Percentiles rank a stretch among this genome's conserved stretches.
These are phyloP conservation scores for Athalia rosae DNA, from an alignment of 2,888 invertebrate genomes.

Conservation along the genomic window DNA sequence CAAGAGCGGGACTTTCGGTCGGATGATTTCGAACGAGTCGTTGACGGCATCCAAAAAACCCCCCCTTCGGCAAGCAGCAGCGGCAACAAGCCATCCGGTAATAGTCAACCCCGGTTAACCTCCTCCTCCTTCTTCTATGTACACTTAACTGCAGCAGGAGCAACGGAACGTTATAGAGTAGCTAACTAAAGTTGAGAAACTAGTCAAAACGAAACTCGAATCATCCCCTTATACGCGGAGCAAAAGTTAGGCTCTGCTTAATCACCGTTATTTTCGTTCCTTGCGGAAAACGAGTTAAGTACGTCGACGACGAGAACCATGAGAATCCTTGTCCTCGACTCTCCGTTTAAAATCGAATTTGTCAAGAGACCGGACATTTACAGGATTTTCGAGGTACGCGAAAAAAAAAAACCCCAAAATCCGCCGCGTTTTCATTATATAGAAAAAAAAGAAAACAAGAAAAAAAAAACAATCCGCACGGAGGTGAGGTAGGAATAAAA, in stretches of 20 bases:
- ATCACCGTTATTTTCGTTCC: background rate
- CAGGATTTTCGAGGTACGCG: too few relatives aligned
- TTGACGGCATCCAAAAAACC: slow-evolving; percentile 52
- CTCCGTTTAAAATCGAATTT: background rate
- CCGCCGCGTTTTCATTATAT: too few relatives aligned
- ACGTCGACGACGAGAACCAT: too few relatives aligned
- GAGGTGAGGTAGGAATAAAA: too few relatives aligned
- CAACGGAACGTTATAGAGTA: slow-evolving; percentile 36
- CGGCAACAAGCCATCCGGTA: too few relatives aligned
- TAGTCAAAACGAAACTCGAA: background rate
- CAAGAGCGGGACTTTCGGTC: slow-evolving; percentile 66
- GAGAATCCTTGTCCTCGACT: slow-evolving; percentile 32
- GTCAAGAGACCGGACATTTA: too few relatives aligned
- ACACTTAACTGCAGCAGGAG: slow-evolving; percentile 52
- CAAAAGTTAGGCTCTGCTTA: background rate
- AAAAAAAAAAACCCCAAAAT: too few relatives aligned
- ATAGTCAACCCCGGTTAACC: slow-evolving; percentile 30
- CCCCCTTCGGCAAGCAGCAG: background rate
- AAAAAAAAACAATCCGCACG: too few relatives aligned
- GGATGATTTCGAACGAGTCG: slow-evolving; percentile 65
- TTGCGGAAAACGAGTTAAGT: slow-evolving; percentile 5
- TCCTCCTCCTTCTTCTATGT: too few relatives aligned
- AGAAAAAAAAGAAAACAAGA: too few relatives aligned
- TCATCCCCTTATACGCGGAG: background rate
- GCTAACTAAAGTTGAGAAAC: slow-evolving; percentile 43